A percentile compares a stretch with the other conserved stretches of the same genome.
These are phyloP conservation scores for Chironomus riparius DNA, from an alignment of 2,888 invertebrate genomes.

Conservation along the genomic window DNA sequence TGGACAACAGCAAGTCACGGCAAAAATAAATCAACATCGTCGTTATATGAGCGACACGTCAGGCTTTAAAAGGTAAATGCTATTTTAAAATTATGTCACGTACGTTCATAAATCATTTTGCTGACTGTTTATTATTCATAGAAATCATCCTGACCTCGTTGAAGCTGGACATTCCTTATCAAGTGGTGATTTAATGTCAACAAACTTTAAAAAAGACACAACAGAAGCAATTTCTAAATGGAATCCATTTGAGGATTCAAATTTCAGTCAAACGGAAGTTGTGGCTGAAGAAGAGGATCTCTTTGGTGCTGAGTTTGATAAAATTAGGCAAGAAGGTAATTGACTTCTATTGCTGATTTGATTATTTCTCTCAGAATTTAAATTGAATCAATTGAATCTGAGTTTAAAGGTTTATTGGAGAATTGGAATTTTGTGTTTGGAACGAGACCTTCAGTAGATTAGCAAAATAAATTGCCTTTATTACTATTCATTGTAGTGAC, in stretches of 20 bases:
- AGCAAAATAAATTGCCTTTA: too few species aligned
- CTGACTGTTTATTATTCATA: constrained; percentile 37
- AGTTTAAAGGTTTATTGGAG: neutral
- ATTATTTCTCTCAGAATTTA: neutral
- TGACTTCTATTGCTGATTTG: neutral
- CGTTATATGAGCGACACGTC: constrained; percentile 78
- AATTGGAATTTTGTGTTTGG: neutral
- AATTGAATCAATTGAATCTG: neutral
- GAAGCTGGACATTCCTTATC: constrained; percentile 21
- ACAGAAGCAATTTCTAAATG: constrained; percentile 50
- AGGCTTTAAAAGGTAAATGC: constrained; percentile 64
- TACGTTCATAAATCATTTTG: neutral
- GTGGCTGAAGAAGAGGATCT: constrained; percentile 74
- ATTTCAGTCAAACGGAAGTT: constrained; percentile 63
- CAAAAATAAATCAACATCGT: constrained; percentile 50
- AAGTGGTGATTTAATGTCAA: constrained; percentile 28
- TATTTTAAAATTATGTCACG: constrained; percentile 19
- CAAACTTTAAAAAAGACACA: constrained; percentile 31
- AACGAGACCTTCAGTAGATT: too few species aligned
- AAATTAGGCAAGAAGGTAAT: constrained; percentile 60
- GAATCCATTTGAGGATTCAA: constrained; percentile 74
- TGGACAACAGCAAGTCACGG: constrained; percentile 35
- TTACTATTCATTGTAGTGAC: too few species aligned
- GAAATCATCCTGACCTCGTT: constrained; percentile 43
- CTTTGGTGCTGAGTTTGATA: constrained; percentile 76